These are phyloP conservation scores for Geopemphigus sp. DNA, from an alignment of 1,140 invertebrate species.

Conservation along the genomic window DNA sequence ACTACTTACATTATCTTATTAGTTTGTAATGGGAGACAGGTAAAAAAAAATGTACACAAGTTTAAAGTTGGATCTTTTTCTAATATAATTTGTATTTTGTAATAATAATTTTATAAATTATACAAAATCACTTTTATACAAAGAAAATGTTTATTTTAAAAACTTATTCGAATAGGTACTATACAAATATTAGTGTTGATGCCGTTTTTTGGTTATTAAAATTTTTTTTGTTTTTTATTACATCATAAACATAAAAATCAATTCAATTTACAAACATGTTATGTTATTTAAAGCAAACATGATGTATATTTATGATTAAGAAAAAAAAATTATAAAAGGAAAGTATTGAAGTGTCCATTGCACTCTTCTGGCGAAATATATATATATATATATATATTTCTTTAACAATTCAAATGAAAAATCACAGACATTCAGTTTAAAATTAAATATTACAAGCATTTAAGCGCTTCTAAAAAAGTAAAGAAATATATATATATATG, in stretches of 20 bases:
- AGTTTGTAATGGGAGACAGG: neutral
- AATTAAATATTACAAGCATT: conserved; percentile 33
- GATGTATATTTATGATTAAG: conserved; percentile 14
- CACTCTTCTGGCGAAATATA: conserved; percentile 23
- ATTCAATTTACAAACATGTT: conserved; percentile 29
- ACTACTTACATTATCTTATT: too few relatives aligned
- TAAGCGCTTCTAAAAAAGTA: conserved; percentile 1
- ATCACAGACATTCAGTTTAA: conserved; percentile 41
- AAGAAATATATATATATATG: neutral
- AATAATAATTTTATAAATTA: conserved; percentile 48
- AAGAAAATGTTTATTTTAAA: conserved; percentile 20
- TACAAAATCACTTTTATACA: conserved; percentile 49
- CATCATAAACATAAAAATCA: conserved; percentile 26
- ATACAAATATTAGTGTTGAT: conserved; percentile 48
- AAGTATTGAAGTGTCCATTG: conserved; percentile 44
- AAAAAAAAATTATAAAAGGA: conserved; percentile 26
- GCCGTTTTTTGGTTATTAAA: neutral
- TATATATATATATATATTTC: too few relatives aligned
- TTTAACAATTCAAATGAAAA: conserved; percentile 38
- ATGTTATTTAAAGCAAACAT: conserved; percentile 30
- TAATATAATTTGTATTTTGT: conserved; percentile 49
- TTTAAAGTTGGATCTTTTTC: conserved; percentile 15
- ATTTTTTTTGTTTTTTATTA: too few relatives aligned
- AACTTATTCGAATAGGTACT: conserved; percentile 49
- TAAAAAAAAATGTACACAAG: conserved; percentile 15